These are phyloP conservation scores for Hydropsyche betteni DNA, from an alignment of 2,888 invertebrate genomes.

Conservation along the genomic window DNA sequence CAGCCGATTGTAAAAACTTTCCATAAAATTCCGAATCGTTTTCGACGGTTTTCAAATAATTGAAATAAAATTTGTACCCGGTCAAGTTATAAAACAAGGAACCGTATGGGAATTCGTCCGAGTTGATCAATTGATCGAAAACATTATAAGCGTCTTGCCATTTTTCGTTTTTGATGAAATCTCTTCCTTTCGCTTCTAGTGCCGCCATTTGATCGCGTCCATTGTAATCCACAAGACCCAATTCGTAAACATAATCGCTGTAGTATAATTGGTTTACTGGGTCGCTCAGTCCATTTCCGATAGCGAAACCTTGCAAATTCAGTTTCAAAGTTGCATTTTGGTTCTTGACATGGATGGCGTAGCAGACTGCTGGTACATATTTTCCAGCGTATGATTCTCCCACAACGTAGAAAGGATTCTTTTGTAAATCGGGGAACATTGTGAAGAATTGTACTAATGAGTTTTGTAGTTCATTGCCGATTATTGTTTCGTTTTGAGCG, in stretches of 20 bases:
- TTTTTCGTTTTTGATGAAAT: constrained; percentile 36
- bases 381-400: constrained; percentile 92
- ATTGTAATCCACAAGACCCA: constrained; percentile 41
- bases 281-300: constrained; percentile 76
- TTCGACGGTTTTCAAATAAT: constrained; percentile 68
- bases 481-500: constrained; percentile 79
- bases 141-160: constrained; percentile 42
- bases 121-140: constrained; percentile 68
- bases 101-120: constrained; percentile 68
- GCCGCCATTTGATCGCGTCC: constrained; percentile 39
- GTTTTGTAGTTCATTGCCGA: constrained; percentile 81
- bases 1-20: constrained; percentile 69
- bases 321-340: constrained; percentile 71
- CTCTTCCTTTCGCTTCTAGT: constrained; percentile 38
- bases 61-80: constrained; percentile 80
- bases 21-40: constrained; percentile 66
- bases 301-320: constrained; percentile 75
- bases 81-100: constrained; percentile 78
- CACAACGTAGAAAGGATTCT: constrained; percentile 83
- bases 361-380: constrained; percentile 80
- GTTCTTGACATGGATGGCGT: constrained; percentile 75
- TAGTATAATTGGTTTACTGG: constrained; percentile 81
- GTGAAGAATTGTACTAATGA: constrained; percentile 84
- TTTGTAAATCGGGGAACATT: constrained; percentile 79
- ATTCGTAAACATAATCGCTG: constrained; percentile 76